Percentiles rank a stretch among this genome's conserved stretches.
Evolutionary conservation across 2,888 invertebrate species (phyloP).

Genomic region (Chrysolina haemoptera): DNA sequence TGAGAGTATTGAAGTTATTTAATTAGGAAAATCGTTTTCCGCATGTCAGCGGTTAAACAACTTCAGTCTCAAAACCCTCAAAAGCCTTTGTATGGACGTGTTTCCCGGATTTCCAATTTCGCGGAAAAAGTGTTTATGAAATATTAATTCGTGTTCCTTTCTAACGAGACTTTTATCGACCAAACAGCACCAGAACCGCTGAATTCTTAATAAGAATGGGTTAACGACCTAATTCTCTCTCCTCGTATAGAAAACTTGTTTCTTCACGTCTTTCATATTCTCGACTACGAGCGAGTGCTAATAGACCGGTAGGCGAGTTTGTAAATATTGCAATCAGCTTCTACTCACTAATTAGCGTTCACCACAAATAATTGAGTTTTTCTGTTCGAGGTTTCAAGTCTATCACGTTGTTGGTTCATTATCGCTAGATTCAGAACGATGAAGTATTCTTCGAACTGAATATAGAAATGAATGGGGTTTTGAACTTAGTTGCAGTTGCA

Average conservation of each 20-base stretch:
- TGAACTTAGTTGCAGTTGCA: too few species aligned
- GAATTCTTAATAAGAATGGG: constrained; percentile 34
- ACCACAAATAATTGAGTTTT: constrained; percentile 9
- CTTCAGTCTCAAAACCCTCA: neutral
- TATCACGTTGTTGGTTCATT: neutral
- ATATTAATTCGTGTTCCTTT: constrained; percentile 39
- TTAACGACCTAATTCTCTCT: constrained; percentile 36
- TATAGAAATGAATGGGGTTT: too few species aligned
- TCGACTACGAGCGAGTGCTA: constrained; percentile 11
- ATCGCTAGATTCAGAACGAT: too few species aligned
- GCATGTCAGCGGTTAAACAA: neutral
- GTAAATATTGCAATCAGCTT: constrained; percentile 9
- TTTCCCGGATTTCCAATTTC: constrained; percentile 7
- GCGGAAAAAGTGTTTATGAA: constrained; percentile 37
- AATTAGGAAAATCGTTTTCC: neutral
- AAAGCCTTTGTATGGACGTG: neutral
- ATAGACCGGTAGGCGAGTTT: constrained; percentile 16
- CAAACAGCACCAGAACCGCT: constrained; percentile 15
- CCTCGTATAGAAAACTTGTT: constrained; percentile 45
- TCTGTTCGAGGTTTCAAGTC: neutral
- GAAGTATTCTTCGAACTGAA: too few species aligned
- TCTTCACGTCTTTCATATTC: constrained; percentile 42
- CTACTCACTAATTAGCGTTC: constrained; percentile 4
- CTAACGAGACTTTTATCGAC: constrained; percentile 34
- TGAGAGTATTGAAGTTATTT: too few species aligned